phyloP scores from a whole-genome alignment of 2,113 vertebrate genomes.

The Hippocampus guttulatus region DNA sequence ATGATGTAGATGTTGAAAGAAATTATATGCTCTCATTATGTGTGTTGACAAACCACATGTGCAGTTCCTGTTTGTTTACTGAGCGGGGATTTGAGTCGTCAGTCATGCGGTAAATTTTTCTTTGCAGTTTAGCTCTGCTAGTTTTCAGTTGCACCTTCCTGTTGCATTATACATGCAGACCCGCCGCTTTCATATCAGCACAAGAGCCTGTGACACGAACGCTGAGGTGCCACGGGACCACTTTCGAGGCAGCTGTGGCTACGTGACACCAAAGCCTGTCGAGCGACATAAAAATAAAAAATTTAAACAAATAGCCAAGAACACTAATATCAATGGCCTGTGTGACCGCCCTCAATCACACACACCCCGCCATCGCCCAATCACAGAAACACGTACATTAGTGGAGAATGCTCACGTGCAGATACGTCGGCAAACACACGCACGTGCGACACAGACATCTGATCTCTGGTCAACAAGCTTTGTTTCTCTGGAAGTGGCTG shows the following conservation, averaged over 20 bases:
- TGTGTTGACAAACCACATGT: conserved; percentile 10
- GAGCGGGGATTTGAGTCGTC: conserved; percentile 1
- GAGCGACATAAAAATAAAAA: neutral
- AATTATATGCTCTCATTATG: conserved; percentile 3
- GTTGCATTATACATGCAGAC: conserved; percentile 26
- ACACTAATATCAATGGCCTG: neutral
- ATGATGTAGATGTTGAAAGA: neutral
- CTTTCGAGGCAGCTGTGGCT: conserved; percentile 29
- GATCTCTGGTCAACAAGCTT: conserved; percentile 8
- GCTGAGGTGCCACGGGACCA: neutral
- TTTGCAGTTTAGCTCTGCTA: neutral
- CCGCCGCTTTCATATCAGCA: conserved; percentile 20
- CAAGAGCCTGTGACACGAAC: conserved; percentile 1
- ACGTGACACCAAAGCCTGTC: conserved; percentile 3
- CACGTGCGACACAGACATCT: neutral
- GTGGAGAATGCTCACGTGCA: neutral
- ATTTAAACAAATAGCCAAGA: neutral
- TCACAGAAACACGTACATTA: neutral
- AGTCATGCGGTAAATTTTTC: conserved; percentile 7
- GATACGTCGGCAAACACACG: neutral
- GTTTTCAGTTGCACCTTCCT: no score
- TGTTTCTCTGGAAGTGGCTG: conserved; percentile 49
- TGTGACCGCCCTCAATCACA: neutral
- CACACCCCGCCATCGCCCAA: neutral
- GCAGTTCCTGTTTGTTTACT: conserved; percentile 14